These are phyloP conservation scores for Chrysoperla carnea DNA, from an alignment of 1,140 invertebrate species.

Conservation along the genomic window DNA sequence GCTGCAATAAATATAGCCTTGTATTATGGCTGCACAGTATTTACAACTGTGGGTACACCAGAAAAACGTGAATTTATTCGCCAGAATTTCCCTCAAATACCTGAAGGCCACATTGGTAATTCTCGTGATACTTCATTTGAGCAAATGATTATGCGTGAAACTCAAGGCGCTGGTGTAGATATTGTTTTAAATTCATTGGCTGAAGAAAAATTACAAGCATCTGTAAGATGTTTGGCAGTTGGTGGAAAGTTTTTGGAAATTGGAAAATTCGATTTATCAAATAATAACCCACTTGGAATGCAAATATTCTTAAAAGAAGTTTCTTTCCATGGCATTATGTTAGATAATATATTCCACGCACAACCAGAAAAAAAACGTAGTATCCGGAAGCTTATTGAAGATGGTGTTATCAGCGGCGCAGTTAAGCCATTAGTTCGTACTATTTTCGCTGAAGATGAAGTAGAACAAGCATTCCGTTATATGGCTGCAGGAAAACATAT, in stretches of 20 bases:
- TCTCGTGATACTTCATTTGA: slow-evolving; percentile 43
- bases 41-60: slow-evolving; percentile 53
- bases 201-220: slow-evolving; percentile 48
- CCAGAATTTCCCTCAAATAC: slow-evolving; percentile 41
- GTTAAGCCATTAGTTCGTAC: slow-evolving; percentile 40
- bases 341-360: slow-evolving; percentile 52
- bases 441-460: slow-evolving; percentile 36
- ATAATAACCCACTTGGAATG: slow-evolving; percentile 46
- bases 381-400: slow-evolving; percentile 30
- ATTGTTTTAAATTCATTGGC: slow-evolving; percentile 47
- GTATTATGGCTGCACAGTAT: slow-evolving; percentile 47
- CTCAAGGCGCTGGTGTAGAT: slow-evolving; percentile 43
- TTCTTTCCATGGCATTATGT: slow-evolving; percentile 73
- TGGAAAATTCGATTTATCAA: slow-evolving; percentile 53
- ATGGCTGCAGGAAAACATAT: slow-evolving; percentile 79
- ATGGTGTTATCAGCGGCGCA: slow-evolving; percentile 45
- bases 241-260: slow-evolving; percentile 59
- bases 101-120: slow-evolving; percentile 37
- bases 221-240: slow-evolving; percentile 55
- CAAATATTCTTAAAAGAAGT: slow-evolving; percentile 66
- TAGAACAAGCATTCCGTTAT: slow-evolving; percentile 46
- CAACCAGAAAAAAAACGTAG: slow-evolving; percentile 21
- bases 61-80: slow-evolving; percentile 64
- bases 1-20: slow-evolving; percentile 68
- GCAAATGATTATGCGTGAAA: slow-evolving; percentile 33